Conservation (phyloP, 2,113 vertebrate genomes). For the Phyllostomus hastatus region DNA sequence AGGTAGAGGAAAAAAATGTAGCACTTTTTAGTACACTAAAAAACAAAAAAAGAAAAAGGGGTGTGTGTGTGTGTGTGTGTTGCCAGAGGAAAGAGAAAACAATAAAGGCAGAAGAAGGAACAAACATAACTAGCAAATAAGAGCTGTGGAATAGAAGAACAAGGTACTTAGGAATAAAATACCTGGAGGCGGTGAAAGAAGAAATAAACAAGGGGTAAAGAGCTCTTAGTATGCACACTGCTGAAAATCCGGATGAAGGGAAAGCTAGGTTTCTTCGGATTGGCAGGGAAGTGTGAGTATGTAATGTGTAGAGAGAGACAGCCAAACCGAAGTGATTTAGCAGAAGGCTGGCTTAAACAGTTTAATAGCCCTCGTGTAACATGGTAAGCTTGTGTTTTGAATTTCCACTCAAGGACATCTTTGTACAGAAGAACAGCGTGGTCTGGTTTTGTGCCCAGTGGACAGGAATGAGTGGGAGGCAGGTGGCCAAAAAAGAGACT, state of each 20-base stretch:
- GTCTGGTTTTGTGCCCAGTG: conserved; percentile 60
- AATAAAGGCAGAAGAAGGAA: conserved; percentile 30
- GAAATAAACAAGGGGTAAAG: conserved; percentile 40
- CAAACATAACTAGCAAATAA: neutral
- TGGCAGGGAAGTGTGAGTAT: neutral
- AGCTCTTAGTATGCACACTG: conserved; percentile 1
- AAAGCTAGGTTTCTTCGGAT: neutral
- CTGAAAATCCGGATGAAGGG: conserved; percentile 1
- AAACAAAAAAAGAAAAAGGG: neutral
- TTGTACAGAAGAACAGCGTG: conserved; percentile 56
- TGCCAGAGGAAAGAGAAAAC: conserved; percentile 48
- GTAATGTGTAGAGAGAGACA: neutral
- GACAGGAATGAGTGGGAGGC: conserved; percentile 28
- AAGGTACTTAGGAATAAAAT: conserved; percentile 27
- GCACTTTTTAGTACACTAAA: neutral
- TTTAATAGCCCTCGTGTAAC: conserved; percentile 37
- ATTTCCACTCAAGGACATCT: conserved; percentile 67
- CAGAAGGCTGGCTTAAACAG: conserved; percentile 30
- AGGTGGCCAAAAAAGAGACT: conserved; percentile 33
- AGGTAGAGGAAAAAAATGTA: neutral
- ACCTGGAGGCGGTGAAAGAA: conserved; percentile 27
- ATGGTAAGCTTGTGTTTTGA: conserved; percentile 52
- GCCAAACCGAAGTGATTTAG: conserved; percentile 43
- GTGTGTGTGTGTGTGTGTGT: neutral
- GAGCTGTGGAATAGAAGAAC: conserved; percentile 37